phyloP scores from a whole-genome alignment of 2,888 invertebrate species.

The Heliconius hortense region DNA sequence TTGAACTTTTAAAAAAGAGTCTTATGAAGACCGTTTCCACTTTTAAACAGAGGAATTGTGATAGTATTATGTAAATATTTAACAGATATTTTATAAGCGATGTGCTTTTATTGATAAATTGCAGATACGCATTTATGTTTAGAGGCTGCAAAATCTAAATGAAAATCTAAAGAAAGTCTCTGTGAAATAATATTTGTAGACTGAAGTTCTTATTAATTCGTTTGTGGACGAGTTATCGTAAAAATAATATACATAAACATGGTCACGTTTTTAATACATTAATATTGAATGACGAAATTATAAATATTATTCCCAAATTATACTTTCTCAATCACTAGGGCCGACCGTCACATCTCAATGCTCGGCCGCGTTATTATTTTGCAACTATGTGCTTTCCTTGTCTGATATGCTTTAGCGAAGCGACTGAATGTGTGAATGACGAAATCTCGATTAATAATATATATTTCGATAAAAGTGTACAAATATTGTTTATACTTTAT shows the following conservation, averaged over 20 bases:
- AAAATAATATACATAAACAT: too few relatives aligned
- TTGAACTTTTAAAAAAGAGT: neutral
- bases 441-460: slow-evolving; percentile 14
- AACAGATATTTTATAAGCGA: neutral
- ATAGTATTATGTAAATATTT: neutral
- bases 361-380: slow-evolving; percentile 48
- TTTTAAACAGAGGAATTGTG: neutral
- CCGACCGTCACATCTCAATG: slow-evolving; percentile 40
- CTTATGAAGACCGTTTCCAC: neutral
- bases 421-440: slow-evolving; percentile 23
- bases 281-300: neutral
- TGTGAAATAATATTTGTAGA: too few relatives aligned
- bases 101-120: neutral
- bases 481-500: neutral
- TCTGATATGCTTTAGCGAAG: slow-evolving; percentile 30
- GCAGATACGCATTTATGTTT: neutral
- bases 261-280: too few relatives aligned
- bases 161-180: too few relatives aligned
- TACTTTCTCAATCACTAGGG: slow-evolving; percentile 30
- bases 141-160: neutral
- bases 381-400: slow-evolving; percentile 48
- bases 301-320: neutral
- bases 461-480: neutral
- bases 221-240: too few relatives aligned
- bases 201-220: too few relatives aligned